phyloP scores from a whole-genome alignment of 2,113 vertebrate genomes.

The Tinamus guttatus region DNA sequence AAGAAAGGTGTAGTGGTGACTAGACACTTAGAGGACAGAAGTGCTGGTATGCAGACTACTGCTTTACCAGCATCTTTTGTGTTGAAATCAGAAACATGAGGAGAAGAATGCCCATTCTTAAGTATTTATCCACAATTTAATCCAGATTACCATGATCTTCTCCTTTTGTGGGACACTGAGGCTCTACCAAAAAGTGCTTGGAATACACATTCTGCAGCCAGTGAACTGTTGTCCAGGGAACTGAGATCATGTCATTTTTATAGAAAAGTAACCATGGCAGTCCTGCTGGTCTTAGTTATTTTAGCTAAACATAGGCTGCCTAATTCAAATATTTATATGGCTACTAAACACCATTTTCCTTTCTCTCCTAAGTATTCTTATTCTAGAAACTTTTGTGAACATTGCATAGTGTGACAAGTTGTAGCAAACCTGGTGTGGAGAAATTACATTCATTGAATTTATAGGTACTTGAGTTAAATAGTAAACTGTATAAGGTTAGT shows the following conservation, averaged over 20 bases:
- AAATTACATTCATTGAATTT: background rate
- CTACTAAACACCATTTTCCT: background rate
- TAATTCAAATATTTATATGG: background rate
- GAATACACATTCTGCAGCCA: background rate
- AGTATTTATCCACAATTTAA: background rate
- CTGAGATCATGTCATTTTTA: background rate
- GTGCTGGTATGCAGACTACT: background rate
- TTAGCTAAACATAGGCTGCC: background rate
- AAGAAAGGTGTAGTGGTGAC: background rate
- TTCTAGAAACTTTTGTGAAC: background rate
- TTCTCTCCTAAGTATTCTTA: background rate
- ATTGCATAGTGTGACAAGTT: background rate
- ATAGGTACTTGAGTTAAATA: background rate
- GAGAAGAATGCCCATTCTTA: background rate
- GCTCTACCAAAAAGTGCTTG: background rate
- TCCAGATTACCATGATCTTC: background rate
- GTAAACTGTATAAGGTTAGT: background rate
- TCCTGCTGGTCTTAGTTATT: background rate
- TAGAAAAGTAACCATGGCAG: background rate
- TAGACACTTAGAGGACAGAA: background rate
- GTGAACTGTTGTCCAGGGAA: background rate
- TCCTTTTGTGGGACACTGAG: background rate
- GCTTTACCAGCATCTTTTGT: background rate
- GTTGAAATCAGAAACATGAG: fast-evolving
- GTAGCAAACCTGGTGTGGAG: background rate